Base-by-base conservation (phyloP, 2,888 invertebrate genomes). In the Diachrysia chrysitis region DNA sequence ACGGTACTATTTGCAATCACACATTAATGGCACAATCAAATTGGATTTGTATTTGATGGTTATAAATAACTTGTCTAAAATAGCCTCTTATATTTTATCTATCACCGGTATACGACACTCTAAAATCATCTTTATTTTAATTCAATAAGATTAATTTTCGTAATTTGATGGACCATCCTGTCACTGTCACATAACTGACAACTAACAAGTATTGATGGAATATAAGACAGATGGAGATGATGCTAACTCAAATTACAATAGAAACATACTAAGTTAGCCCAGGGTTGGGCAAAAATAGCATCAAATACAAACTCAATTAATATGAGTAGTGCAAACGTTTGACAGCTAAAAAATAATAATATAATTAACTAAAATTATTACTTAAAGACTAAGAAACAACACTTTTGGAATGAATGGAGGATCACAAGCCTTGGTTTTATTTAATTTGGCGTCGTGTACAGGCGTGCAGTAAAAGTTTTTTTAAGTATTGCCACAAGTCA, bases 331-430 rank as follows among this genome's bases (percentile, higher is more conserved):
- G 29, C 61, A 81, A 62, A 73, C 42, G 66, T 65, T 32, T 60
- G 71, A 77, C 70, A 71, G 61, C 75, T 82, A 62, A 74, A n/a
- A 48, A 42, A 60, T 71, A 73, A 48, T 66, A 71, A 69, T 80
- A 73, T 67, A 74, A 71, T 76, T 68, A 63, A 63, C 55, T 73
- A 66, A 69, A 71, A 73, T 71, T 80, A 77, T 75, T 82, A 71
- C 85, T 87, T 87, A 88, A 19, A 51, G 78, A 29, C 82, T 86
- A 84, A 42, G 58, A 78, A 83, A 88, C 82, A 89, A 85, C 83
- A 85, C 85, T 88, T 91, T 91, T 93, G 94, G 94, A 94, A 94
- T 93, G 92, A 87, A 90, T 90, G 66, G 73, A 86, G 76, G 75
- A 89, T 93, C 94, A 94, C 94, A 94, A 94, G 93, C 93, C 94